A percentile compares a stretch with the other conserved stretches of the same genome.
Conservation (phyloP, 2,797 vertebrate genomes). For the Poeciliopsis gracilis region DNA sequence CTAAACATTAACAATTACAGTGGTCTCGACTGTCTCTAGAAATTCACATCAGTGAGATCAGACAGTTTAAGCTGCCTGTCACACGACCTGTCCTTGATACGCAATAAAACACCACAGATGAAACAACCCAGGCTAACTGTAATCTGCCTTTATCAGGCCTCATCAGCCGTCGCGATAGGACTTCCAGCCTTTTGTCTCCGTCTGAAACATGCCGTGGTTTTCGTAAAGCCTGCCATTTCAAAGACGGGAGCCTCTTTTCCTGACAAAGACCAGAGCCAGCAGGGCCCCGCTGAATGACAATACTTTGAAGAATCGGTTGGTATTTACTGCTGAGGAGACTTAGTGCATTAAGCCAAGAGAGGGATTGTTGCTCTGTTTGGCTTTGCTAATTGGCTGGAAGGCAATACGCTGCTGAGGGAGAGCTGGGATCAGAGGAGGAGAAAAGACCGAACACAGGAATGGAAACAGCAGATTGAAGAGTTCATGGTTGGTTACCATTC, state of each 20-base stretch:
- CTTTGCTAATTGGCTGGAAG: conserved; percentile 78
- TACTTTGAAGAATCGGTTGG: conserved; percentile 69
- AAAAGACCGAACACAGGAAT: conserved; percentile 36
- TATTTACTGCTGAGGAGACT: conserved; percentile 77
- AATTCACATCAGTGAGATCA: conserved; percentile 1
- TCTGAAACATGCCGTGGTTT: conserved; percentile 58
- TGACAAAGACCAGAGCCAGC: conserved; percentile 73
- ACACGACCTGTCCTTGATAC: conserved; percentile 36
- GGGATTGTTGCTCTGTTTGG: conserved; percentile 77
- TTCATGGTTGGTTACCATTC: conserved; percentile 58
- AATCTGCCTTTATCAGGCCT: conserved; percentile 64
- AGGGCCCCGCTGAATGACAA: conserved; percentile 73
- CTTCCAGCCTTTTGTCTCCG: conserved; percentile 60
- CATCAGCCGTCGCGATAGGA: conserved; percentile 59
- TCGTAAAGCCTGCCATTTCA: conserved; percentile 63
- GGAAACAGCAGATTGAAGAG: conserved; percentile 65
- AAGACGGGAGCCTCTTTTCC: conserved; percentile 53
- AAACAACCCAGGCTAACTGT: conserved; percentile 59
- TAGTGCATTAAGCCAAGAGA: conserved; percentile 72
- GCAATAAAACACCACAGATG: conserved; percentile 59
- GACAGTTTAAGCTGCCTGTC: conserved; percentile 19
- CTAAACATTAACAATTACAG: conserved; percentile 24
- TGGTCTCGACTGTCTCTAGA: conserved; percentile 8
- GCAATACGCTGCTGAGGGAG: conserved; percentile 64
- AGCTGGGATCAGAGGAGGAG: conserved; percentile 64